Evolutionary conservation across 2,888 invertebrate species (phyloP).

Genomic region (Caenorhabditis macrosperma): DNA sequence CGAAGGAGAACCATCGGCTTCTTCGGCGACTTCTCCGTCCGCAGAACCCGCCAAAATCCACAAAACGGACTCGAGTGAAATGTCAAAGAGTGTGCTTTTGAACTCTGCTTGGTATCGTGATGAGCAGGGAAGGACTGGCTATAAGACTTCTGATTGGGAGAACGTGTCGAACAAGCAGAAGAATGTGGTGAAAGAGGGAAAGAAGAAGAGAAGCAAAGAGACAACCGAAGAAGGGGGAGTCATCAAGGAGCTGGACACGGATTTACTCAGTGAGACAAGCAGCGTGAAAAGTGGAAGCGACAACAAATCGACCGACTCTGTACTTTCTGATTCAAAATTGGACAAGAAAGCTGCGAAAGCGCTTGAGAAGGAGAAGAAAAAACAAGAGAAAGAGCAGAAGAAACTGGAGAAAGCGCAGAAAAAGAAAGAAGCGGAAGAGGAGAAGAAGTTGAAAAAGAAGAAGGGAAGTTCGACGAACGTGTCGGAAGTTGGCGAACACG

Average conservation of each 20-base stretch:
- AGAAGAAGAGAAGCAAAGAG: slow-evolving; percentile 38
- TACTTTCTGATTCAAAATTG: slow-evolving; percentile 36
- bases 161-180: slow-evolving; percentile 68
- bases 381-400: slow-evolving; percentile 54
- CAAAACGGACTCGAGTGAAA: slow-evolving; percentile 68
- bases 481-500: slow-evolving; percentile 48
- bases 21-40: slow-evolving; percentile 17
- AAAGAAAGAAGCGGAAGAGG: slow-evolving; percentile 64
- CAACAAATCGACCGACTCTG: slow-evolving; percentile 25
- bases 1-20: slow-evolving; percentile 25
- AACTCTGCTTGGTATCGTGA: slow-evolving; percentile 79
- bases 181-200: slow-evolving; percentile 65
- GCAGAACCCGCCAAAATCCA: slow-evolving; percentile 46
- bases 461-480: slow-evolving; percentile 50
- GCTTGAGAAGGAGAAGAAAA: slow-evolving; percentile 62
- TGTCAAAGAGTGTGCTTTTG: slow-evolving; percentile 73
- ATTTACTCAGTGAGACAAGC: slow-evolving; percentile 45
- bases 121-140: slow-evolving; percentile 75
- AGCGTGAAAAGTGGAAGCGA: slow-evolving; percentile 45
- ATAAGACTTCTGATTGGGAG: slow-evolving; percentile 69
- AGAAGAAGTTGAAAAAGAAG: slow-evolving; percentile 62
- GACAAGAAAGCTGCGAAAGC: slow-evolving; percentile 47
- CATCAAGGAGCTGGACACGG: slow-evolving; percentile 57
- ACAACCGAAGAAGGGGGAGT: slow-evolving; percentile 16
- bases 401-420: slow-evolving; percentile 59